Percentiles rank a stretch among this genome's conserved stretches.
Evolutionary conservation across 2,113 vertebrate species (phyloP).

Genomic region (Dasyurus viverrinus): DNA sequence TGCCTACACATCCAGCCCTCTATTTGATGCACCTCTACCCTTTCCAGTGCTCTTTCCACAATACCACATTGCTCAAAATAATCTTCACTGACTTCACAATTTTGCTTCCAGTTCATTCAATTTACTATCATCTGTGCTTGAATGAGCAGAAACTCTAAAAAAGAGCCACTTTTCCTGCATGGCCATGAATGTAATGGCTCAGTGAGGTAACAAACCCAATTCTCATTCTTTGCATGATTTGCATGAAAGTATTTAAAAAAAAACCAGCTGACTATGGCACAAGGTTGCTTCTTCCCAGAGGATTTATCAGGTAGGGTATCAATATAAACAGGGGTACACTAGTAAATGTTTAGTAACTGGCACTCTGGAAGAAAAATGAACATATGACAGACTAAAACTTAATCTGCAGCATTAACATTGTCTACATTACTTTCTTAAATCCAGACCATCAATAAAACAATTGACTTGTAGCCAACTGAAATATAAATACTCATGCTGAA

Average conservation of each 20-base stretch:
- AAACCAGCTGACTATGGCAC: background rate
- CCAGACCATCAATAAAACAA: background rate
- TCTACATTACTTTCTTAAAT: background rate
- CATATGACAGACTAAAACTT: background rate
- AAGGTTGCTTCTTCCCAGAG: background rate
- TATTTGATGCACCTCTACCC: background rate
- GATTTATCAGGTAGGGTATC: background rate
- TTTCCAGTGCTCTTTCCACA: background rate
- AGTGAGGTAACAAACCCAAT: background rate
- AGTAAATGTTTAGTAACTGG: background rate
- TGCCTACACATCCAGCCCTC: background rate
- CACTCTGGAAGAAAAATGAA: background rate
- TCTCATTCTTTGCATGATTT: background rate
- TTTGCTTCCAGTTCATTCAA: background rate
- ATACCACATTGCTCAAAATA: background rate
- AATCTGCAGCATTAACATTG: background rate
- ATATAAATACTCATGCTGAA: background rate
- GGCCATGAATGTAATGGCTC: background rate
- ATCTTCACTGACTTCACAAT: background rate
- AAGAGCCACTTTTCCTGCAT: background rate
- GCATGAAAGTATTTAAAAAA: background rate
- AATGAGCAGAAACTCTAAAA: background rate
- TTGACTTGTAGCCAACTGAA: background rate
- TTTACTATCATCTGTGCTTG: background rate
- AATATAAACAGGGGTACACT: background rate